Evolutionary conservation across 1,140 invertebrate genomes (phyloP).

Genomic region (Euborellia annulipes): DNA sequence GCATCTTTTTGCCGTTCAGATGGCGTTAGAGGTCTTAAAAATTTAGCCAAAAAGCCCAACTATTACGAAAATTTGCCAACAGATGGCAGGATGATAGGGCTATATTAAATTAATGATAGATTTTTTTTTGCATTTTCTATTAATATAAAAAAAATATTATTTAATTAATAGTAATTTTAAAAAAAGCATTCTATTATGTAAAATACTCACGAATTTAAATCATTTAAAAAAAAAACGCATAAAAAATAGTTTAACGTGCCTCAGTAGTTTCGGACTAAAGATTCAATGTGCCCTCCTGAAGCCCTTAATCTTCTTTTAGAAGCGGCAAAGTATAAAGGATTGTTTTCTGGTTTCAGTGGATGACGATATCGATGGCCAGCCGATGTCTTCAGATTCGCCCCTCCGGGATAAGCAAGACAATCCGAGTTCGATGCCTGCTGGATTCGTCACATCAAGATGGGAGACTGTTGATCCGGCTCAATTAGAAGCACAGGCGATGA

Average conservation of each 20-base stretch:
- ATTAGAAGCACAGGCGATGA: constrained; percentile 73
- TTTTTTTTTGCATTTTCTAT: not conserved
- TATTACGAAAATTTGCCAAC: too few relatives aligned
- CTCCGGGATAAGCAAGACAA: too few relatives aligned
- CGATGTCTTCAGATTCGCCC: constrained; percentile 27
- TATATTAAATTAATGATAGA: constrained; percentile 3
- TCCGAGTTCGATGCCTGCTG: constrained; percentile 30
- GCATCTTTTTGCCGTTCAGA: too few relatives aligned
- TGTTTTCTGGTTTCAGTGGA: constrained; percentile 39
- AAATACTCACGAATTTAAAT: constrained; percentile 6
- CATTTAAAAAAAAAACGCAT: too few relatives aligned
- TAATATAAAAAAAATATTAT: not conserved
- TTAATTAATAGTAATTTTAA: not conserved
- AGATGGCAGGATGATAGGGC: too few relatives aligned
- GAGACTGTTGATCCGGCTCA: constrained; percentile 83
- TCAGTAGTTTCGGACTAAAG: too few relatives aligned
- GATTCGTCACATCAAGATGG: constrained; percentile 84
- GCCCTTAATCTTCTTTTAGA: too few relatives aligned
- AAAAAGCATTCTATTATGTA: constrained; percentile 1
- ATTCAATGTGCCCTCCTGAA: too few relatives aligned
- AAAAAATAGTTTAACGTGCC: too few relatives aligned
- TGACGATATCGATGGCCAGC: constrained; percentile 70
- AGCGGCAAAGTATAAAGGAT: too few relatives aligned
- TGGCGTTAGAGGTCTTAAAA: too few relatives aligned
- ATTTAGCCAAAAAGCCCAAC: too few relatives aligned